Evolutionary conservation across 2,888 invertebrate species (phyloP), one percentile per base, ranked within the genome.

Genomic region (Miltochrista miniata): DNA sequence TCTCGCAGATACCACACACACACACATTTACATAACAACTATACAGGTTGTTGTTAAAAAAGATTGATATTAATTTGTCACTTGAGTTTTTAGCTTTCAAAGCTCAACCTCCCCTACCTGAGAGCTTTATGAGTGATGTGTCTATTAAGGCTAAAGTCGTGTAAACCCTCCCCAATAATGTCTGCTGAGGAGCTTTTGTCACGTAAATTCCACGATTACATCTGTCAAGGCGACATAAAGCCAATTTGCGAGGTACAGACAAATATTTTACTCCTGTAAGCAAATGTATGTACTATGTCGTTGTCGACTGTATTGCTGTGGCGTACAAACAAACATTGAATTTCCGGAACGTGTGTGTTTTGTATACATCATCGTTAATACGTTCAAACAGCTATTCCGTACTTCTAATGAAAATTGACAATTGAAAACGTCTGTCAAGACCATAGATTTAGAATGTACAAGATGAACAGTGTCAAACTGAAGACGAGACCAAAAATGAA

Each of bases 201-300:
- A 70, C 75, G 81, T 76, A 79, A 83, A 83, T 78, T 76, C 72
- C 56, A 48, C 72, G 81, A 85, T 84, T 84, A 85, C 83, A 79
- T 77, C 74, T 81, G 83, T 83, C 79, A 81, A 64, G 75, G 56
- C 68, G 76, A 75, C 79, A 68, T 64, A 71, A 70, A 76, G 75
- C 73, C 77, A 77, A 82, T 82, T 81, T 79, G 75, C 61, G 63
- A 64, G 54, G 53, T 57, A 60, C 52, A 40, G 56, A 50, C 62
- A 52, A 65, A 70, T 62, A 72, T 74, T 65, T 61, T 57, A 58
- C 49, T 58, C 49, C 38, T 13, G 51, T n/a, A 31, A 36, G 39
- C 24, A 37, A 45, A 45, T 37, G 45, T 46, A 31, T 13, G 33
- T 43, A 34, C 12, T 34, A 18, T 33, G 33, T 50, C 49, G 38